Conservation (phyloP, 2,797 vertebrate genomes). For the Lacerta bilineata region DNA sequence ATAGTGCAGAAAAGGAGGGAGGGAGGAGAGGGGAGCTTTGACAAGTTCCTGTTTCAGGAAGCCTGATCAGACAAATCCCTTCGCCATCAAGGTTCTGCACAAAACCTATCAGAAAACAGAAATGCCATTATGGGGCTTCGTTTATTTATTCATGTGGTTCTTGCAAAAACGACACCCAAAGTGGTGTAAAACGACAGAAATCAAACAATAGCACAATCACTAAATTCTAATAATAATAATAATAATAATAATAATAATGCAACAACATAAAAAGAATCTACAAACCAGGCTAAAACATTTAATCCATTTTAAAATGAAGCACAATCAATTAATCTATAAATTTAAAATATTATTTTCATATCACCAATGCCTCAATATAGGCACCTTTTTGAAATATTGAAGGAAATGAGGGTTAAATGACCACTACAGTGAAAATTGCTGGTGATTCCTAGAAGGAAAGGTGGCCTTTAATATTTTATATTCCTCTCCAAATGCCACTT, state of each 20-base stretch:
- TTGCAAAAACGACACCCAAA: too few relatives aligned
- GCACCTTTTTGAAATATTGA: background rate
- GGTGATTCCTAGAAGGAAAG: background rate
- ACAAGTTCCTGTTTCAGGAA: background rate
- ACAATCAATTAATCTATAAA: too few relatives aligned
- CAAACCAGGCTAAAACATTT: background rate
- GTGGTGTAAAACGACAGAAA: background rate
- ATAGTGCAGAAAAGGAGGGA: background rate
- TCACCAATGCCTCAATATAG: too few relatives aligned
- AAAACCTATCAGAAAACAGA: background rate
- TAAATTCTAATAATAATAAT: background rate
- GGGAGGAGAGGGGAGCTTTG: background rate
- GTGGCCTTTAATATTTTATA: background rate
- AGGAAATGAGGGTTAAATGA: background rate
- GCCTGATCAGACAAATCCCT: background rate
- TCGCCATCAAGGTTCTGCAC: background rate
- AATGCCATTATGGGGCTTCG: too few relatives aligned
- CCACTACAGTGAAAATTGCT: background rate
- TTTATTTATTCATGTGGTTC: too few relatives aligned
- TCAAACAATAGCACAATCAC: background rate
- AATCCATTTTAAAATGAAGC: too few relatives aligned
- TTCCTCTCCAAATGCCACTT: background rate
- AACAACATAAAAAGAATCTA: background rate
- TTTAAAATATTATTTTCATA: too few relatives aligned
- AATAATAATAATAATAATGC: background rate